phyloP scores from a whole-genome alignment of 2,113 vertebrate genomes.

The Halcyon malimbica region DNA sequence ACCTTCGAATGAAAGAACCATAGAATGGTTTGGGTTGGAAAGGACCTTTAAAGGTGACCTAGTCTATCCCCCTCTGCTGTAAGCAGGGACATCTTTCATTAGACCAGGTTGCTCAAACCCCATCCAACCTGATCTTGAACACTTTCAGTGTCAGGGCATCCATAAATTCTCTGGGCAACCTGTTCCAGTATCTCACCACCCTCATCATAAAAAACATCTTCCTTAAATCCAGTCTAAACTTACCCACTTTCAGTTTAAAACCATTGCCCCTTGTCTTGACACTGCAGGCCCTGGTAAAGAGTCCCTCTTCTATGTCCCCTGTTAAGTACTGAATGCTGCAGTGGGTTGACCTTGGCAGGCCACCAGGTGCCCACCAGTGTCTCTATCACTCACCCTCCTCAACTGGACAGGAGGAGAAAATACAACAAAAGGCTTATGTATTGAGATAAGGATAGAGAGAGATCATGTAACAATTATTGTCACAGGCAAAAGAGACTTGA shows the following conservation, averaged over 20 bases:
- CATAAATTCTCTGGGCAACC: not conserved
- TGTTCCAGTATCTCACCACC: not conserved
- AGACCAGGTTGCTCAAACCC: not conserved
- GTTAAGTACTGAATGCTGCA: not conserved
- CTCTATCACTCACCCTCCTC: not conserved
- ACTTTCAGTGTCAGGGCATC: not conserved
- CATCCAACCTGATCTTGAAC: not conserved
- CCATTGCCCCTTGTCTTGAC: not conserved
- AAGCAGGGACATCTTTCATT: not conserved
- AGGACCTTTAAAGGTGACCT: not conserved
- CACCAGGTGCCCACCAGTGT: not conserved
- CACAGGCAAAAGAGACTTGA: not conserved
- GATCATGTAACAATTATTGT: not conserved
- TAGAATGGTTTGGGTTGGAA: not conserved
- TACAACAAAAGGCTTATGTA: rapidly evolving
- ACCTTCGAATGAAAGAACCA: not conserved
- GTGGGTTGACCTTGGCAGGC: not conserved
- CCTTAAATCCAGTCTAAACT: not conserved
- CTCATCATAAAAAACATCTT: not conserved
- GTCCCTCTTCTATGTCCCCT: not conserved
- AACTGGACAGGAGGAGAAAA: not conserved
- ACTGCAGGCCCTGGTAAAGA: too few relatives aligned
- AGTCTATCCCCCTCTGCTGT: not conserved
- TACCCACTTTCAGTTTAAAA: not conserved
- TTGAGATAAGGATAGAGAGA: not conserved